A percentile compares a stretch with the other conserved stretches of the same genome.
Conservation (phyloP, 2,113 vertebrate species). For the Plecturocebus donacophilus region DNA sequence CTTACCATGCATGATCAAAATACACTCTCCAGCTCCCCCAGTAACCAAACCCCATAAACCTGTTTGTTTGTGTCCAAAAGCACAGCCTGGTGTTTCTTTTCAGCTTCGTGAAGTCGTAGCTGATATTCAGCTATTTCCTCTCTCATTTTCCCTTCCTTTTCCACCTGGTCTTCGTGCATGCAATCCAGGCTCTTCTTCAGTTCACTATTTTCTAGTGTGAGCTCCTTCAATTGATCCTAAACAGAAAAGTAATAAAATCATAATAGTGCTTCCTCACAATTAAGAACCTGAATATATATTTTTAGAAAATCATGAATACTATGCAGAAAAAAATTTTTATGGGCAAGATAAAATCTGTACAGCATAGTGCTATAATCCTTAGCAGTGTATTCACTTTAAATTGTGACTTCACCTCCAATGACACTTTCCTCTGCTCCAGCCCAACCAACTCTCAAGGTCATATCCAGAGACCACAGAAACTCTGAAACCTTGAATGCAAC, state of each 20-base stretch:
- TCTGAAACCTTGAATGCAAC: neutral
- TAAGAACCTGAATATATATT: neutral
- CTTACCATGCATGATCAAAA: neutral
- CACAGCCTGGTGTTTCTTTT: constrained; percentile 60
- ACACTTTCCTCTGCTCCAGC: neutral
- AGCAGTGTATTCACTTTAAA: neutral
- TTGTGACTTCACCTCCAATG: neutral
- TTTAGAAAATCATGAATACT: neutral
- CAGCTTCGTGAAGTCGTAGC: constrained; percentile 76
- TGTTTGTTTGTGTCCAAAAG: constrained; percentile 68
- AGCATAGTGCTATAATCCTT: neutral
- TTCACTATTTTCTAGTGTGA: constrained; percentile 78
- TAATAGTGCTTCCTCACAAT: neutral
- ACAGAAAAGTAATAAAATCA: neutral
- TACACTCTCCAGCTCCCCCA: too few relatives aligned
- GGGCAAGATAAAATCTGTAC: neutral
- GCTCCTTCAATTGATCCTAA: constrained; percentile 80
- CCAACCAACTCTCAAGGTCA: neutral
- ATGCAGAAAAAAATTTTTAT: neutral
- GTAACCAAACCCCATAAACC: constrained; percentile 51
- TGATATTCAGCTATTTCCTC: constrained; percentile 79
- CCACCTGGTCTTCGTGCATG: constrained; percentile 76
- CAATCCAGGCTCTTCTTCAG: constrained; percentile 71
- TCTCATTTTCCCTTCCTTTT: constrained; percentile 75
- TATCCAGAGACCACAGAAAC: neutral